Evolutionary conservation across 2,888 invertebrate genomes (phyloP), one percentile per base, ranked within the genome.

Genomic region (Zhuqinia jingwanae): DNA sequence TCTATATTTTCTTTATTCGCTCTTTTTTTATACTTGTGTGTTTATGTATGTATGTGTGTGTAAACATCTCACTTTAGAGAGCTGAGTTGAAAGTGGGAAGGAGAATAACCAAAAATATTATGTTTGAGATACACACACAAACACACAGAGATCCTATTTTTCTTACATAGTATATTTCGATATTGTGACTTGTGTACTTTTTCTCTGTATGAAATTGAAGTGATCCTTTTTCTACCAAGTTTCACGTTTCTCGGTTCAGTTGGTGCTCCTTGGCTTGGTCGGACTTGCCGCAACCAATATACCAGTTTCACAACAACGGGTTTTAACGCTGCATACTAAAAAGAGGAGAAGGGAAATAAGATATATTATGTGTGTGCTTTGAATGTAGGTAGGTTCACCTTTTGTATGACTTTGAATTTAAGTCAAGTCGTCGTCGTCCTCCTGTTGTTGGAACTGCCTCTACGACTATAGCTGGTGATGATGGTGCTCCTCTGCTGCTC

Each of bases 11-110:
- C 17, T 36, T 6, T 22, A 15, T 76, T 20, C 36, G 6, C 13
- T 25, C n/a, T 17, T 53, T 20, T 42, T 45, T n/a, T 22, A 47
- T 36, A 36, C 36, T 36, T 36, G 3, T 36, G 36, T 45, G 73
- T 83, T 22, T 76, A 42, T 45, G 73, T 83, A 27, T 76, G 53
- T 81, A 47, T 75, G 77, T 81, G 80, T 82, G 81, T 77, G 81
- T 82, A 87, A 87, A 87, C 81, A 87, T 77, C 60, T 77, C 81
- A 76, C 65, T 86, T 86, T 86, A 27, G 53, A 75, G 63, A 75
- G 13, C 36, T 36, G 36, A 36, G 36, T 36, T 36, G 36, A 36
- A 36, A 36, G 8, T 36, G 8, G n/a, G n/a, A n/a, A n/a, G n/a
- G 47, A 63, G 77, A 42, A 36, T 36, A 36, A 36, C 36, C 36